These are phyloP conservation scores for Pachypeltis micranthus DNA, from an alignment of 1,140 invertebrate species.

Conservation along the genomic window DNA sequence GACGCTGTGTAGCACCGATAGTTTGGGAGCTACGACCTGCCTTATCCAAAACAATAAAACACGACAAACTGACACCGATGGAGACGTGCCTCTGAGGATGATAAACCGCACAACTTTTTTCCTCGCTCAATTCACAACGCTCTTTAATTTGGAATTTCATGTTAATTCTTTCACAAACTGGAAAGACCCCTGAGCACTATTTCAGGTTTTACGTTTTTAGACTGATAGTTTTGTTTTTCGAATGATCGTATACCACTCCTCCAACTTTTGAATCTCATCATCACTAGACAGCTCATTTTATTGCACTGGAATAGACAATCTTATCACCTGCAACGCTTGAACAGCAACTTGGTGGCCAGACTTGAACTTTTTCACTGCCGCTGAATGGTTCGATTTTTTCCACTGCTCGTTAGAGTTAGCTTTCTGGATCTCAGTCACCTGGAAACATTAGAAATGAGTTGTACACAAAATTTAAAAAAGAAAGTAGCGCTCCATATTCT, in stretches of 20 bases:
- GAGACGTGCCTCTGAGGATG: no score
- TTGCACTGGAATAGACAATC: no score
- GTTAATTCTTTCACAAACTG: not conserved
- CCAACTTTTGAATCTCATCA: not conserved
- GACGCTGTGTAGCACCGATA: no score
- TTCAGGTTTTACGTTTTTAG: not conserved
- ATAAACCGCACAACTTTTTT: no score
- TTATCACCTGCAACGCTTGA: slow-evolving; percentile 5
- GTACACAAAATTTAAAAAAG: no score
- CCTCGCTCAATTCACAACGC: no score
- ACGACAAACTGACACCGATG: no score
- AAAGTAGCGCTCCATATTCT: no score
- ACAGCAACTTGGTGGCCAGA: slow-evolving; percentile 3
- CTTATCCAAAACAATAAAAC: no score
- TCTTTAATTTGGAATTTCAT: not conserved
- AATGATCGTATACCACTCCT: not conserved
- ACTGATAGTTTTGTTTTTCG: not conserved
- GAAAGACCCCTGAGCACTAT: not conserved
- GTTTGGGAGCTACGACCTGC: no score
- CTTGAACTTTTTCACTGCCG: not conserved
- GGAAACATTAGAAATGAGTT: no score
- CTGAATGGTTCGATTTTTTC: not conserved
- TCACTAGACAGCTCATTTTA: no score
- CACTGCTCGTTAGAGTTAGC: not conserved
- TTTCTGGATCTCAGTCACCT: slow-evolving; percentile 10